These are phyloP conservation scores for Glyptemys insculpta DNA, from an alignment of 2,797 vertebrate species.

Conservation along the genomic window DNA sequence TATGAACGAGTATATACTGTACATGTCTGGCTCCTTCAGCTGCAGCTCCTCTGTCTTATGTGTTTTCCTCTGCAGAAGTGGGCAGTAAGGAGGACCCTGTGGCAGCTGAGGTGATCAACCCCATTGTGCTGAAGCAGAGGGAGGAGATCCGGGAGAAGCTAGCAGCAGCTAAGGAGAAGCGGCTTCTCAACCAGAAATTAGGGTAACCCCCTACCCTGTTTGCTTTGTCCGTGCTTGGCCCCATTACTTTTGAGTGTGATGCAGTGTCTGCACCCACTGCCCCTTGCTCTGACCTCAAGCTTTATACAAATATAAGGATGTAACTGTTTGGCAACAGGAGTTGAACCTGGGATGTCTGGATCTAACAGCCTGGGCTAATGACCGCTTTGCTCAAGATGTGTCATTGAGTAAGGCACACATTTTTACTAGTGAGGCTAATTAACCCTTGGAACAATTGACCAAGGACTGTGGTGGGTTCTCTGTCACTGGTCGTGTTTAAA, in stretches of 20 bases:
- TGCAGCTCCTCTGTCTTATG: background rate
- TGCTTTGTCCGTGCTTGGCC: background rate
- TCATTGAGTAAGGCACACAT: background rate
- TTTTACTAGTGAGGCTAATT: background rate
- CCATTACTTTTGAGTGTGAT: background rate
- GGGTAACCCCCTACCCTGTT: slow-evolving; percentile 74
- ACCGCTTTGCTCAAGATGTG: background rate
- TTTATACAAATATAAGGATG: background rate
- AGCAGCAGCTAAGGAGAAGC: slow-evolving; percentile 93
- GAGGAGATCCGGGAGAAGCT: slow-evolving; percentile 92
- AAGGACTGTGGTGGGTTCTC: background rate
- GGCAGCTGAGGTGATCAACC: slow-evolving; percentile 90
- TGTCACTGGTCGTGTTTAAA: background rate
- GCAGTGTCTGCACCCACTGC: background rate
- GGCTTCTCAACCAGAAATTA: slow-evolving; percentile 90
- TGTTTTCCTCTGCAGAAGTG: slow-evolving; percentile 78
- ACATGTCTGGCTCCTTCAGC: background rate
- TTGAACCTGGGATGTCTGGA: background rate
- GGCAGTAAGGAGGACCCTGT: slow-evolving; percentile 91
- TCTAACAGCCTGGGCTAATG: background rate
- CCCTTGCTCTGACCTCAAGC: background rate
- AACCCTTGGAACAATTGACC: background rate
- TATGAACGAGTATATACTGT: no score
- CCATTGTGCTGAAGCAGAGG: slow-evolving; percentile 84
- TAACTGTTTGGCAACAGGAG: background rate